phyloP scores from a whole-genome alignment of 2,113 vertebrate genomes.

The Romanogobio albipinnatus region DNA sequence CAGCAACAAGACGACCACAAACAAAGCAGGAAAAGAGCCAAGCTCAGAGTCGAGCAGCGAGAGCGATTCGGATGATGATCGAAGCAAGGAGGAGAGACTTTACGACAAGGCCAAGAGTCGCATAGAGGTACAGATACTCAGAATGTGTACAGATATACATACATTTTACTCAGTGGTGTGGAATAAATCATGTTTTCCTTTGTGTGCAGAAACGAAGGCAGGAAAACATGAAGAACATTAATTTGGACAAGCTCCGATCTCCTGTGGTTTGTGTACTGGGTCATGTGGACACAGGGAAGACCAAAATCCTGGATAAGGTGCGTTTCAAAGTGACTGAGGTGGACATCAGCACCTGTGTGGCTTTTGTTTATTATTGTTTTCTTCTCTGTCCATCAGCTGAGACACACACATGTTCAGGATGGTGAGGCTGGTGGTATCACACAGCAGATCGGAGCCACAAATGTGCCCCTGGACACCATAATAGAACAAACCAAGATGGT shows the following conservation, averaged over 20 bases:
- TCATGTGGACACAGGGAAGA: slow-evolving; percentile 98
- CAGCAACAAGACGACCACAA: slow-evolving; percentile 65
- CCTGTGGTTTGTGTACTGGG: slow-evolving; percentile 97
- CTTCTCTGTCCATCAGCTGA: slow-evolving; percentile 74
- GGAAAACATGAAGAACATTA: slow-evolving; percentile 88
- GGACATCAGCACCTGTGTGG: neutral
- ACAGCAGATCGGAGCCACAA: slow-evolving; percentile 97
- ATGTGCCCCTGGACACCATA: slow-evolving; percentile 92
- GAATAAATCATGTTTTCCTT: neutral
- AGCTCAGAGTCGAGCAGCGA: slow-evolving; percentile 88
- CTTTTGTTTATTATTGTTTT: slow-evolving; percentile 32
- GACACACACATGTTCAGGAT: slow-evolving; percentile 94
- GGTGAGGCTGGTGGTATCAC: slow-evolving; percentile 97
- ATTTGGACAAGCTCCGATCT: slow-evolving; percentile 83
- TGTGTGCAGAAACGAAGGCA: slow-evolving; percentile 85
- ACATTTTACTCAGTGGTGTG: neutral
- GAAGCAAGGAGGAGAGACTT: slow-evolving; percentile 89
- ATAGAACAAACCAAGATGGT: slow-evolving; percentile 96
- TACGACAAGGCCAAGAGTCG: slow-evolving; percentile 94
- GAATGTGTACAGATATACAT: neutral
- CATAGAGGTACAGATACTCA: slow-evolving; percentile 82
- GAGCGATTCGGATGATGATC: slow-evolving; percentile 89
- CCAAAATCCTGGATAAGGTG: slow-evolving; percentile 99
- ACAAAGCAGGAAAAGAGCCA: slow-evolving; percentile 76
- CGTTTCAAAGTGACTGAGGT: slow-evolving; percentile 35